These are phyloP conservation scores for Gadopsis marmoratus DNA, from an alignment of 2,797 vertebrate genomes.

Conservation along the genomic window DNA sequence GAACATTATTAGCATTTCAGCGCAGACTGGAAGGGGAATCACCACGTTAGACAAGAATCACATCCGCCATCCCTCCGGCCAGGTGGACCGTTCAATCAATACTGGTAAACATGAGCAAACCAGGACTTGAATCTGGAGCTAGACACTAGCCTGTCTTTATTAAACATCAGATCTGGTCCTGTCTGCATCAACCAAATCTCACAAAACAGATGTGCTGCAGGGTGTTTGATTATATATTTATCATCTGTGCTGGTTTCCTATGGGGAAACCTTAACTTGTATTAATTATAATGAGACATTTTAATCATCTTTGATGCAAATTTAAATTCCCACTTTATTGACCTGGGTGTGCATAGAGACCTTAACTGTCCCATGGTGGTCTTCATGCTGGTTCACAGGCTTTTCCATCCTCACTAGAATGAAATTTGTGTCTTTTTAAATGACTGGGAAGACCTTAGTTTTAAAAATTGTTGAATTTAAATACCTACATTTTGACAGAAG, in stretches of 20 bases:
- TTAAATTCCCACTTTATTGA: constrained; percentile 33
- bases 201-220: constrained; percentile 31
- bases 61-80: constrained; percentile 48
- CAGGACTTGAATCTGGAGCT: constrained; percentile 16
- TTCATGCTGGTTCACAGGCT: constrained; percentile 7
- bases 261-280: constrained; percentile 41
- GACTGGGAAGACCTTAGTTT: background rate
- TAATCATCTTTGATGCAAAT: constrained; percentile 55
- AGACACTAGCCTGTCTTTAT: constrained; percentile 11
- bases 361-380: constrained; percentile 9
- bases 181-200: background rate
- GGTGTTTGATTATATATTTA: constrained; percentile 43
- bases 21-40: constrained; percentile 50
- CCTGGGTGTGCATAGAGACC: constrained; percentile 12
- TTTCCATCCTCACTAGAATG: constrained; percentile 7
- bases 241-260: constrained; percentile 32
- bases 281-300: constrained; percentile 57
- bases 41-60: constrained; percentile 57
- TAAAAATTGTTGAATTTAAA: constrained; percentile 1
- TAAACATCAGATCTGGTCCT: background rate
- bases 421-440: constrained; percentile 18
- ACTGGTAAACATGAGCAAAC: constrained; percentile 45
- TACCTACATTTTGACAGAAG: constrained; percentile 2
- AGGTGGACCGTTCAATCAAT: constrained; percentile 57
- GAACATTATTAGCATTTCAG: constrained; percentile 66